A percentile compares a stretch with the other conserved stretches of the same genome.
phyloP scores from a whole-genome alignment of 2,113 vertebrate species.

The Colistium nudipinnis region DNA sequence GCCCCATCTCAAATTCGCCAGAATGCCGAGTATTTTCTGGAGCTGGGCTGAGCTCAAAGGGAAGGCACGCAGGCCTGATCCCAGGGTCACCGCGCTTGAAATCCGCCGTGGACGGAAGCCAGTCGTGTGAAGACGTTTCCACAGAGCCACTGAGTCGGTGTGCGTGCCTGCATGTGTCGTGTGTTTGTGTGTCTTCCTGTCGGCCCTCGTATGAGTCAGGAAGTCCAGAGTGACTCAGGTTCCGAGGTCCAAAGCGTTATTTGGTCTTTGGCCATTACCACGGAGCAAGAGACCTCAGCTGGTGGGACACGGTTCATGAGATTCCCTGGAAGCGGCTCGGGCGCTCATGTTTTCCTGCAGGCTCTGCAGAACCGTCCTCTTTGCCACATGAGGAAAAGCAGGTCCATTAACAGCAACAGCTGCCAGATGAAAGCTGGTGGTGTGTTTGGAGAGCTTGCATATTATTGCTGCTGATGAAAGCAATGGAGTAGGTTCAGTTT shows the following conservation, averaged over 20 bases:
- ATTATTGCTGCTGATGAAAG: not conserved
- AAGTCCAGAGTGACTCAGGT: conserved; percentile 25
- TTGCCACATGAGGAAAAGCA: not conserved
- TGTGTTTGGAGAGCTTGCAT: not conserved
- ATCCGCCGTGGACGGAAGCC: conserved; percentile 34
- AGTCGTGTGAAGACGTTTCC: conserved; percentile 6
- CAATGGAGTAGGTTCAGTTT: not conserved
- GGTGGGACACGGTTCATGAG: conserved; percentile 6
- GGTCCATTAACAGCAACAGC: not conserved
- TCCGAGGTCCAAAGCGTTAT: conserved; percentile 5
- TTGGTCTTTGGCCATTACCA: conserved; percentile 20
- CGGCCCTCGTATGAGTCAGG: conserved; percentile 17
- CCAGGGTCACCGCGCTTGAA: conserved; percentile 52
- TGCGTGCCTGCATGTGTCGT: no score
- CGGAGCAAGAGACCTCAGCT: conserved; percentile 18
- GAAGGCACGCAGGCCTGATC: conserved; percentile 59
- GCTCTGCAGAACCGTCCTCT: not conserved
- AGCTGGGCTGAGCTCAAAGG: conserved; percentile 61
- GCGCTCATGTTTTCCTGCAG: not conserved
- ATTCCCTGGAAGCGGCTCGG: not conserved
- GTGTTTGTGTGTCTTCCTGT: conserved; percentile 25
- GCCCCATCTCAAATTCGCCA: conserved; percentile 47
- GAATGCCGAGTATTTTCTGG: conserved; percentile 60
- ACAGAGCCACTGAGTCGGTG: conserved; percentile 2
- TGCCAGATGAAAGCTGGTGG: not conserved